Base-by-base conservation (phyloP, 2,888 invertebrate genomes). In the Trichogramma evanescens region DNA sequence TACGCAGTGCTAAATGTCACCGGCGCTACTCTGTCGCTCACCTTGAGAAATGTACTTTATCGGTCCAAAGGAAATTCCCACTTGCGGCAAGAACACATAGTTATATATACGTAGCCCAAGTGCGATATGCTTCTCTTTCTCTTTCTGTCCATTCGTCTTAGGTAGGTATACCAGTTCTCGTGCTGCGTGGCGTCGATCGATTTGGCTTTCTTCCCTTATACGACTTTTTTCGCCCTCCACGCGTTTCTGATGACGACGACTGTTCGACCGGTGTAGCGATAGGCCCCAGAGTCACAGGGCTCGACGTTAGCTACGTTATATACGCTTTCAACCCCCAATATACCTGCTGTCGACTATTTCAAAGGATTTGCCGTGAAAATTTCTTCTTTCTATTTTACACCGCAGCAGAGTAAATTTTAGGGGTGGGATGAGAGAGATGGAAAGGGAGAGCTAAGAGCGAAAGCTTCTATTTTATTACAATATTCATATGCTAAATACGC, bases 31-130 rank as follows among this genome's bases (percentile, higher is more conserved):
- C 50, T 56, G 59, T 64, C 64, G 58, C 43, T 64, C 64, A 64
- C 52, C 54, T 54, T 64, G 62, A 61, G 56, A 62, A 62, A 64
- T 62, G 58, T 58, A 58, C 50, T 62, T 62, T 62, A 64, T 64
- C 62, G 62, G 45, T 49, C 9, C n/a, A 26, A 46, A 44, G 58
- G 56, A 44, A 39, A 38, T 41, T 6, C 51, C n/a, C 43, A 46
- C 41, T 46, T 50, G 58, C 26, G 26, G 26, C 26, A 26, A 26
- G 26, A 26, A 26, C 26, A 26, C 26, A 26, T 26, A 26, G 26
- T 26, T 26, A 26, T 26, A 26, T 26, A 26, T 26, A 26, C 26
- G 3, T 26, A 26, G 26, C 26, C 26, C 26, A 2, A 26, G 26
- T 26, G 26, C 26, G 26, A 26, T 26, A 26, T 51, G 10, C 40